Conservation (phyloP, 35 echinoderm and acorn worm species). For the Apostichopus parvimensis region DNA sequence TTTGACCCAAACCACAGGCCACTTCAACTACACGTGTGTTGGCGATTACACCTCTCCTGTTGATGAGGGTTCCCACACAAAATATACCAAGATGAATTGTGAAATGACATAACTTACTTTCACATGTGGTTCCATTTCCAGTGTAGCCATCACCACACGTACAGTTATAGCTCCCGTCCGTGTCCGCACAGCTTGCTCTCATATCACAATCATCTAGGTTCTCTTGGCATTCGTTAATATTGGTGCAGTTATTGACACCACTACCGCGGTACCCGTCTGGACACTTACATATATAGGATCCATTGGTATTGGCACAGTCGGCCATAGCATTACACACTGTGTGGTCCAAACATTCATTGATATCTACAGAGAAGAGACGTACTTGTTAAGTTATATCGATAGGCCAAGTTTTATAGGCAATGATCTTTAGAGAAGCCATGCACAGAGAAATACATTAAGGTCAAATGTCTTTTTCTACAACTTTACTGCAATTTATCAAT, state of each 20-base stretch:
- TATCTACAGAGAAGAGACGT: constrained; percentile 45
- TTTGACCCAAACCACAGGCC: no score
- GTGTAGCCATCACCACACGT: constrained; percentile 63
- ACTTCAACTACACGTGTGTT: no score
- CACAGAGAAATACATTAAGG: no score
- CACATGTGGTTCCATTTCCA: constrained; percentile 57
- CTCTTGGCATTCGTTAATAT: constrained; percentile 73
- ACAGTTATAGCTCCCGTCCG: constrained; percentile 67
- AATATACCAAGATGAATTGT: no score
- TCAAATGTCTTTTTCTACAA: no score
- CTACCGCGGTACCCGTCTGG: constrained; percentile 69
- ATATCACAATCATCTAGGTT: constrained; percentile 58
- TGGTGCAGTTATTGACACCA: constrained; percentile 51
- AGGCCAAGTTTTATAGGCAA: no score
- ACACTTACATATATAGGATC: constrained; percentile 68
- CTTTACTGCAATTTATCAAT: no score
- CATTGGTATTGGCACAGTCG: constrained; percentile 63
- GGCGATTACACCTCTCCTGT: no score
- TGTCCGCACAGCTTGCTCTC: constrained; percentile 55
- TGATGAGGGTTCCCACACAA: no score
- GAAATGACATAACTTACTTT: constrained; percentile 45
- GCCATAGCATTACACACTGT: constrained; percentile 58
- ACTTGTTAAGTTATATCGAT: neutral
- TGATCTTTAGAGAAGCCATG: no score
- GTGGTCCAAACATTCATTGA: constrained; percentile 59